phyloP scores from a whole-genome alignment of 2,113 vertebrate species.

The Thunnus thynnus region DNA sequence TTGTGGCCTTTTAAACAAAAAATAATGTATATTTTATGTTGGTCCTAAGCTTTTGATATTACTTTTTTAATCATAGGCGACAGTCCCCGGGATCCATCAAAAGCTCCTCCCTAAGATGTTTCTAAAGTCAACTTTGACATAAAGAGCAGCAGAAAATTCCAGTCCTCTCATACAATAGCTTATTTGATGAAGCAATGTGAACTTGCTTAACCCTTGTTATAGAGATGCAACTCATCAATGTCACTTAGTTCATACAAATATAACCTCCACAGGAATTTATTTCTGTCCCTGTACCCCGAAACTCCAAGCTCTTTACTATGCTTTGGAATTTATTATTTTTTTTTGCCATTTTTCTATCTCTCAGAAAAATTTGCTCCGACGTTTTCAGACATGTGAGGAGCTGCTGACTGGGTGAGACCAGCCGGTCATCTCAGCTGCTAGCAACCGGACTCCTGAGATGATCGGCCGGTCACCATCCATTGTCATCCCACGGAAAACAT shows the following conservation, averaged over 20 bases:
- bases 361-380: too few species aligned
- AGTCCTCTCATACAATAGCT: not conserved
- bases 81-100: slow-evolving; percentile 29
- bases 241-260: slow-evolving; percentile 36
- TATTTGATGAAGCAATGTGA: slow-evolving; percentile 32
- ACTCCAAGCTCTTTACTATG: not conserved
- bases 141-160: slow-evolving; percentile 31
- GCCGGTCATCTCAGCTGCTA: too few species aligned
- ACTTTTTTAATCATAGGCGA: slow-evolving; percentile 35
- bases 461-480: too few species aligned
- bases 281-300: not conserved
- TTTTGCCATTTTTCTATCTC: not conserved
- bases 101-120: slow-evolving; percentile 10
- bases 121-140: slow-evolving; percentile 35
- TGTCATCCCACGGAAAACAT: too few species aligned
- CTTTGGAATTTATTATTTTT: not conserved
- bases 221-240: slow-evolving; percentile 38
- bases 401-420: too few species aligned
- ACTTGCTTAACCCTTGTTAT: slow-evolving; percentile 19
- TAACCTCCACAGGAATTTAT: slow-evolving; percentile 40
- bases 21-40: slow-evolving; percentile 41
- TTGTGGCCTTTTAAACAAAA: slow-evolving; percentile 17
- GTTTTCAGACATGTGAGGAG: too few species aligned
- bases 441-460: too few species aligned
- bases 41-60: slow-evolving; percentile 33